Percentiles rank a stretch among this genome's conserved stretches.
Evolutionary conservation across 2,888 invertebrate species (phyloP).

Genomic region (Fragum sueziense): DNA sequence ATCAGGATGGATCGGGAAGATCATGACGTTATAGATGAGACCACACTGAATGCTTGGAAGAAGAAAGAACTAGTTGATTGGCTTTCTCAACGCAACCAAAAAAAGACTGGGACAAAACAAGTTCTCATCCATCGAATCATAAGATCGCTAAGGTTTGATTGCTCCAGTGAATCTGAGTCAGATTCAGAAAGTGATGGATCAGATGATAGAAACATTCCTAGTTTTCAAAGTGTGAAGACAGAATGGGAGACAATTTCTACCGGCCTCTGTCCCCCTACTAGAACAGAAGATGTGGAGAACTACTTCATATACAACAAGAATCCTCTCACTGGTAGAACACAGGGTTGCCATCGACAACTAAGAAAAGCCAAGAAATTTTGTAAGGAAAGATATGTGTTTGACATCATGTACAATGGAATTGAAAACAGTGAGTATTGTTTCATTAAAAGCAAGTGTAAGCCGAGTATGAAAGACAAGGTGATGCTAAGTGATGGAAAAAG

Average conservation of each 20-base stretch:
- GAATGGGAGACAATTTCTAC: background rate
- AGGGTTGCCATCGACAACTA: background rate
- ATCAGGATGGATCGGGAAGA: too few relatives aligned
- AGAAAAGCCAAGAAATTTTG: background rate
- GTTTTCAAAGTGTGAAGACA: background rate
- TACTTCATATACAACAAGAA: background rate
- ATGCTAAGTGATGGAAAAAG: background rate
- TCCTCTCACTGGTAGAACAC: background rate
- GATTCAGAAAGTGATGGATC: background rate
- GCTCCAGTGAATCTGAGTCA: background rate
- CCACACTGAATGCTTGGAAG: too few relatives aligned
- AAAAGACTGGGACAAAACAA: background rate
- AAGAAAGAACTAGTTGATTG: slow-evolving; percentile 1
- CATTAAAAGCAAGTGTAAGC: background rate
- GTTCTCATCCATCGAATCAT: background rate
- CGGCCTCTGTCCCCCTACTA: background rate
- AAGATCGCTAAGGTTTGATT: slow-evolving; percentile 3
- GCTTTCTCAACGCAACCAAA: slow-evolving; percentile 2
- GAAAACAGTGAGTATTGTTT: background rate
- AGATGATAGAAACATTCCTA: too few relatives aligned
- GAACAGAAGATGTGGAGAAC: background rate
- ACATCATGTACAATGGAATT: background rate
- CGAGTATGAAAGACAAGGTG: background rate
- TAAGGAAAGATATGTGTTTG: background rate
- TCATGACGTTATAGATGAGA: too few relatives aligned